Percentiles rank a stretch among this genome's conserved stretches.
Evolutionary conservation across 2,113 vertebrate species (phyloP).

Genomic region (Rhinopithecus roxellana): DNA sequence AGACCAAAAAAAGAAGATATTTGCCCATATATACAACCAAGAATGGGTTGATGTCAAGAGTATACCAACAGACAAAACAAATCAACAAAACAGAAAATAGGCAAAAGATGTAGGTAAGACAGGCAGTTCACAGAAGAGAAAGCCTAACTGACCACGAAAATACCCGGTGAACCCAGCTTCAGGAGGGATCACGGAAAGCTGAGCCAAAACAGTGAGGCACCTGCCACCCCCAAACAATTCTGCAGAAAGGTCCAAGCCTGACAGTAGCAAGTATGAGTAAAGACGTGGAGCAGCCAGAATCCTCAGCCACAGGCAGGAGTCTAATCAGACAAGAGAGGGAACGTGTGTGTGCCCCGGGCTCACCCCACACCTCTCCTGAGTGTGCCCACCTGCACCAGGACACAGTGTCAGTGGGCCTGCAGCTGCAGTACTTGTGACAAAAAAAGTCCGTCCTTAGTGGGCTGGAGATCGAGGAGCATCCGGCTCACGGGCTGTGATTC

Average conservation of each 20-base stretch:
- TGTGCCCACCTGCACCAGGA: neutral
- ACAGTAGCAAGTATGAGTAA: neutral
- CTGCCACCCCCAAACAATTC: fast-evolving
- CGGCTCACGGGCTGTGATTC: neutral
- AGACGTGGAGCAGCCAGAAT: neutral
- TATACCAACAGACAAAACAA: neutral
- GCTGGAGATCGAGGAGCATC: fast-evolving
- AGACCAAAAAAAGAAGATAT: neutral
- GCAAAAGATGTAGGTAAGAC: neutral
- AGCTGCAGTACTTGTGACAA: fast-evolving
- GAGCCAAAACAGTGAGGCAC: fast-evolving
- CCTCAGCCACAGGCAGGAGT: fast-evolving
- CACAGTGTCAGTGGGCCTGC: fast-evolving
- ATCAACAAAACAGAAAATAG: no score
- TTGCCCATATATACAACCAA: neutral
- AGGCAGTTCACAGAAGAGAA: neutral
- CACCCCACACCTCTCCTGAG: neutral
- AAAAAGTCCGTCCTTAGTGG: neutral
- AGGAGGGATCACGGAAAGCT: neutral
- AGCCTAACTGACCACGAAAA: neutral
- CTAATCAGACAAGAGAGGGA: no score
- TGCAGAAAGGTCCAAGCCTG: neutral
- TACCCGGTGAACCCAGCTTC: neutral
- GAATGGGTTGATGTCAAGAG: neutral
- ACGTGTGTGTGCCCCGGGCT: fast-evolving